Conservation (phyloP, 1,140 invertebrate genomes). For the Diprion similis region DNA sequence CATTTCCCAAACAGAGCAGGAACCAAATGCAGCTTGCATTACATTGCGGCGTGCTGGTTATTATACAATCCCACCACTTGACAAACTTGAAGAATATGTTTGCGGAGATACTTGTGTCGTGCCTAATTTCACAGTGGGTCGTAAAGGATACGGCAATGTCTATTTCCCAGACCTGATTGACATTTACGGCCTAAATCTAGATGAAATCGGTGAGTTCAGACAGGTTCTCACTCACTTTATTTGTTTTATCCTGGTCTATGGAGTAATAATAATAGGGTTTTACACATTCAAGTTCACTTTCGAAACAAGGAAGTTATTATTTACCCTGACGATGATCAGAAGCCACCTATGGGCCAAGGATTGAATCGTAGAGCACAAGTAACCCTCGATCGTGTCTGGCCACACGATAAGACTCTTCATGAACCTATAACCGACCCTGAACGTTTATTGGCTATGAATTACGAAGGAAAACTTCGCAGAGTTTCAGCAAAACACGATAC, state of each 20-base stretch:
- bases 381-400: conserved; percentile 95
- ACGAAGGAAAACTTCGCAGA: conserved; percentile 83
- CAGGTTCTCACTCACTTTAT: background rate
- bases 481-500: conserved; percentile 87
- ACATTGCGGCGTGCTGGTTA: conserved; percentile 76
- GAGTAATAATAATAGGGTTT: background rate
- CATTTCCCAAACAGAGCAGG: conserved; percentile 47
- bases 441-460: conserved; percentile 82
- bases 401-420: conserved; percentile 83
- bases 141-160: conserved; percentile 91
- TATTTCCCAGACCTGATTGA: conserved; percentile 88
- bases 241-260: conserved; percentile 16
- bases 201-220: conserved; percentile 74
- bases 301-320: conserved; percentile 79
- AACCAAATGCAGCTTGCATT: conserved; percentile 68
- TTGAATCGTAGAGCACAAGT: conserved; percentile 92
- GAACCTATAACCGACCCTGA: conserved; percentile 83
- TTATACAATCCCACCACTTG: conserved; percentile 75
- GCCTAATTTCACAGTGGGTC: conserved; percentile 89
- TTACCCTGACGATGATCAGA: conserved; percentile 74
- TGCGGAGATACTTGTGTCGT: conserved; percentile 81
- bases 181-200: conserved; percentile 88
- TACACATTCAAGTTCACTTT: conserved; percentile 66
- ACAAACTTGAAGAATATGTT: conserved; percentile 66
- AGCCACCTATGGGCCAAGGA: conserved; percentile 81